Percentiles rank a stretch among this genome's conserved stretches.
Evolutionary conservation across 2,888 invertebrate genomes (phyloP).

Genomic region (Tridacna gigas): DNA sequence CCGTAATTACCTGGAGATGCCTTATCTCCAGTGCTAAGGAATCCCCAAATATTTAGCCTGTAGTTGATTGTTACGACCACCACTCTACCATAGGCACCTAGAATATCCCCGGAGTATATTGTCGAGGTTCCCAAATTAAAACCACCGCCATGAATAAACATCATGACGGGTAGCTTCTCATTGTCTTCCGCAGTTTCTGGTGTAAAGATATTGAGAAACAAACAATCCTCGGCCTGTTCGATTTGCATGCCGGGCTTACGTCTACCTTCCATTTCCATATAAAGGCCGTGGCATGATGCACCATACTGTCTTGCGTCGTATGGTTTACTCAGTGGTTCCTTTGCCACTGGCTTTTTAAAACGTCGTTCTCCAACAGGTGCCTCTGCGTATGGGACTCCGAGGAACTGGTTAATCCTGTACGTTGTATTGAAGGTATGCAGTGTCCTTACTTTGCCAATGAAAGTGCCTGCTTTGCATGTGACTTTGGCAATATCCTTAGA

Average conservation of each 20-base stretch:
- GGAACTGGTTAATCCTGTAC: conserved; percentile 18
- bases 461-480: conserved; percentile 9
- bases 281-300: conserved; percentile 25
- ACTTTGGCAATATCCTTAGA: not conserved
- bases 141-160: conserved; percentile 97
- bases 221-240: conserved; percentile 92
- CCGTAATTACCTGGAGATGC: conserved; percentile 94
- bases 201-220: conserved; percentile 97
- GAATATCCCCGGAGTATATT: conserved; percentile 87
- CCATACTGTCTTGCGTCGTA: conserved; percentile 33
- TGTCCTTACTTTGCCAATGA: conserved; percentile 10
- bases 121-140: conserved; percentile 97
- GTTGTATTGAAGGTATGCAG: not conserved
- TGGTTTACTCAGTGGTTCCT: conserved; percentile 13
- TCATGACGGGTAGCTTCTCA: conserved; percentile 89
- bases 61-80: conserved; percentile 98
- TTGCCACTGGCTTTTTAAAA: conserved; percentile 34
- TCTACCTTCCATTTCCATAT: conserved; percentile 23
- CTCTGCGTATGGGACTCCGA: conserved; percentile 43
- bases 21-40: conserved; percentile 92
- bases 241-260: conserved; percentile 9
- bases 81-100: conserved; percentile 94
- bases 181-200: conserved; percentile 85
- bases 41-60: conserved; percentile 95
- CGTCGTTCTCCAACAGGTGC: conserved; percentile 33